Conservation (phyloP, 2,797 vertebrate species). For the Lepilemur ruficaudatus region DNA sequence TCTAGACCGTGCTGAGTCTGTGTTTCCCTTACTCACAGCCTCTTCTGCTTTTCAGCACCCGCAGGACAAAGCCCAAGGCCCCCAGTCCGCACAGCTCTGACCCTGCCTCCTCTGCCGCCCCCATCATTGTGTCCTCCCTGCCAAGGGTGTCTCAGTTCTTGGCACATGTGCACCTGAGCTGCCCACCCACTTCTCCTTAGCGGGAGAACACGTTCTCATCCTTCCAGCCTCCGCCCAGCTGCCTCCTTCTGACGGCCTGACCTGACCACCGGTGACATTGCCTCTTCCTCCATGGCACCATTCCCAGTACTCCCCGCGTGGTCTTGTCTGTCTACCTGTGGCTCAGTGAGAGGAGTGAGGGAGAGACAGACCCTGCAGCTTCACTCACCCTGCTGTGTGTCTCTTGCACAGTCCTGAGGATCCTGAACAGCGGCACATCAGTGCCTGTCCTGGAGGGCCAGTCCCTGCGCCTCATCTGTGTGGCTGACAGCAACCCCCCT, state of each 20-base stretch:
- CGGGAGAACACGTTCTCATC: neutral
- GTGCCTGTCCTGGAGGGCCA: neutral
- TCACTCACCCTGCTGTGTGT: fast-evolving
- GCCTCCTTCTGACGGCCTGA: neutral
- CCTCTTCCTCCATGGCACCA: fast-evolving
- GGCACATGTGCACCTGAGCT: neutral
- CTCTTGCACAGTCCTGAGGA: neutral
- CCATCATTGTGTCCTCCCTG: fast-evolving
- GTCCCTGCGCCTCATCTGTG: neutral
- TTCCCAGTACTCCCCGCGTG: fast-evolving
- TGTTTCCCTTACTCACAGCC: neutral
- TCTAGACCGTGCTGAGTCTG: fast-evolving
- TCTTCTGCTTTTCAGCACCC: too few species aligned
- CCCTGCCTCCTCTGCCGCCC: neutral
- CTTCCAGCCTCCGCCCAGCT: neutral
- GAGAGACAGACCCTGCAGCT: fast-evolving
- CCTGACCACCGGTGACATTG: neutral
- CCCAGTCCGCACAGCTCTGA: neutral
- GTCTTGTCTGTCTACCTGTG: neutral
- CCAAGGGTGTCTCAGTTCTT: fast-evolving
- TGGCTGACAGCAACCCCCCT: neutral
- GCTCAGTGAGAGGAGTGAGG: neutral
- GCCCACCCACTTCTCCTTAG: neutral
- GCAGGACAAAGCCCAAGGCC: fast-evolving
- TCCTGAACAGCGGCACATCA: fast-evolving